Base-by-base conservation (phyloP, 1,140 invertebrate species). In the Polypedilum pembai region DNA sequence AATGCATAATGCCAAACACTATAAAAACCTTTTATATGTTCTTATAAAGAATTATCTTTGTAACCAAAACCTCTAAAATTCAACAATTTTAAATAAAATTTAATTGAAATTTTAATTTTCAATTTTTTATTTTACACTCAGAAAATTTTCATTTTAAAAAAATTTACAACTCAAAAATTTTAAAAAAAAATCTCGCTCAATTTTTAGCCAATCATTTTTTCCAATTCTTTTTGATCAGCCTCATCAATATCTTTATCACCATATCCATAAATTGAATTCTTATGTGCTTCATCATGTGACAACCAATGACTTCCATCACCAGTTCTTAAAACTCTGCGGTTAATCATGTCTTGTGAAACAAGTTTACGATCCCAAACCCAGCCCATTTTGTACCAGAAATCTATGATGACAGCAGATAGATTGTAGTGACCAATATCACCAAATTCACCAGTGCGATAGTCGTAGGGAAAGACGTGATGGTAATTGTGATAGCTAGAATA, bases 401-500 rank as follows among this genome's bases (percentile, higher is more conserved):
- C 93, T 76, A 97, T 94, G 75, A 95, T 88, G 80, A 96, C 94
- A 1, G 85, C 84, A 0, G 90, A 94, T 0, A 94, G 95, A 66
- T 91, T 84, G 79, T 98, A 98, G 12, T 90, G 82, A 10, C 85
- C 85, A 83, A 91, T 93, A 78, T 89, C 87, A 45, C 94, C 92
- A 0, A 94, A 84, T 80, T 94, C 93, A 7, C 91, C 86, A 1
- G 92, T 90, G 80, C 94, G 92, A 85, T 96, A 96, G 80, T 98
- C 96, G 88, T 93, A 82, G 0, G 96, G 96, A 84, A 98, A 98
- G 0, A 92, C 91, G 83, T 98, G 95, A 80, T 98, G 96, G 83
- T 96, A 98, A 82, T 98, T 98, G 80, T 98, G 95, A 89, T 93
- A 96, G 0, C 45, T 56, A 15, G 4, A 15, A 56, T n/a, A 15